A percentile compares a stretch with the other conserved stretches of the same genome.
Conservation (phyloP, 2,797 vertebrate species). For the Dendrocincla tyrannina region DNA sequence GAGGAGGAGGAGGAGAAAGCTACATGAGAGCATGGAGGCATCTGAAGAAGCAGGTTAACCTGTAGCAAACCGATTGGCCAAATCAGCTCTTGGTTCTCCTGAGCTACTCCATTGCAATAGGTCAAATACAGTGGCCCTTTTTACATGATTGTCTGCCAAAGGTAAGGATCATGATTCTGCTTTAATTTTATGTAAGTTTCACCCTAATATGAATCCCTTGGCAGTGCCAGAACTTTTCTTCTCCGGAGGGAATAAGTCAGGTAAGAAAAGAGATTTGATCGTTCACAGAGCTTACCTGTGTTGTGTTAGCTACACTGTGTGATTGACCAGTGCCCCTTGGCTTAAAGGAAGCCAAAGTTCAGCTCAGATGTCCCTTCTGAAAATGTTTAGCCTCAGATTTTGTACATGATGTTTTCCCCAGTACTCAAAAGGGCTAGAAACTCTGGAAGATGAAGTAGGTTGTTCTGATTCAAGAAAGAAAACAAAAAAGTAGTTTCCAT, state of each 20-base stretch:
- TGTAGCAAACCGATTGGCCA: neutral
- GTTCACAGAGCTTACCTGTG: neutral
- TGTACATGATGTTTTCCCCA: neutral
- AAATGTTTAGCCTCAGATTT: neutral
- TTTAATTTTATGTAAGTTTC: neutral
- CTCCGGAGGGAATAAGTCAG: neutral
- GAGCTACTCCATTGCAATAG: neutral
- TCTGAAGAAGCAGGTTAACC: neutral
- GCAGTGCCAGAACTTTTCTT: neutral
- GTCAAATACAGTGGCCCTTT: neutral
- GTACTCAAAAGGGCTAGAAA: neutral
- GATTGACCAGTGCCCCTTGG: neutral
- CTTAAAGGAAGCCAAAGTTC: neutral
- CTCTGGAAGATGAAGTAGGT: neutral
- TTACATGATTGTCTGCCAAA: neutral
- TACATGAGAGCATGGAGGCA: neutral
- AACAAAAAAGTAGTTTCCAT: neutral
- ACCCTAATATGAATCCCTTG: neutral
- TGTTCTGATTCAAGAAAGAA: neutral
- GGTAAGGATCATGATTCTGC: neutral
- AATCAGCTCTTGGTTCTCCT: neutral
- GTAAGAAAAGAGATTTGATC: neutral
- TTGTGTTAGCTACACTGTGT: neutral
- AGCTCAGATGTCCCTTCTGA: neutral
- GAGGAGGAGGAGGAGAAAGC: neutral